A percentile compares a stretch with the other conserved stretches of the same genome.
These are phyloP conservation scores for Apodemia mormo DNA, from an alignment of 2,888 invertebrate genomes.

Conservation along the genomic window DNA sequence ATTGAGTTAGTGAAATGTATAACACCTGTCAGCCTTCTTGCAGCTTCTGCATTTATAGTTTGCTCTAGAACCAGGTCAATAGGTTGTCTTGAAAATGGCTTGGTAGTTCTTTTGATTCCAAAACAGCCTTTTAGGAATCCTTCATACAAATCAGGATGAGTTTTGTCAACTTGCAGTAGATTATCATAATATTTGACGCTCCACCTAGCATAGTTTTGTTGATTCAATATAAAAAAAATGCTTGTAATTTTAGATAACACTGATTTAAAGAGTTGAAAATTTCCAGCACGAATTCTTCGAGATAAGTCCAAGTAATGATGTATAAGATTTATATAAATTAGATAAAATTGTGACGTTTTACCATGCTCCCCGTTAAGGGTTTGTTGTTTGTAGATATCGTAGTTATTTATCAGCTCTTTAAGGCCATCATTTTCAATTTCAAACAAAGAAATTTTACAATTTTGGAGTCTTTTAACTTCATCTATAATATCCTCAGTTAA, in stretches of 20 bases:
- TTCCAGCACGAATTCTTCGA: too few species aligned
- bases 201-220: conserved; percentile 41
- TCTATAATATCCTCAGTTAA: conserved; percentile 28
- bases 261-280: too few species aligned
- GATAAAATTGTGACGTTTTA: conserved; percentile 32
- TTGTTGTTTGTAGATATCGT: conserved; percentile 26
- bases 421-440: conserved; percentile 28
- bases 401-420: conserved; percentile 29
- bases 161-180: conserved; percentile 32
- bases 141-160: conserved; percentile 33
- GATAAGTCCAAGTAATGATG: too few species aligned
- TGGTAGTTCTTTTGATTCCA: conserved; percentile 37
- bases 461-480: conserved; percentile 26
- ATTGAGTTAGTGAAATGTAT: conserved; percentile 39
- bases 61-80: conserved; percentile 36
- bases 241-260: too few species aligned
- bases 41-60: conserved; percentile 40
- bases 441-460: conserved; percentile 22
- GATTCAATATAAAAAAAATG: too few species aligned
- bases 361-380: conserved; percentile 28
- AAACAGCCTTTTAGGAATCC: conserved; percentile 34
- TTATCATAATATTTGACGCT: conserved; percentile 35
- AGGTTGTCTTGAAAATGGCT: conserved; percentile 39
- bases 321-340: conserved; percentile 9
- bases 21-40: conserved; percentile 38